Conservation (phyloP, 2,888 invertebrate genomes). For the Sacculina carcini region DNA sequence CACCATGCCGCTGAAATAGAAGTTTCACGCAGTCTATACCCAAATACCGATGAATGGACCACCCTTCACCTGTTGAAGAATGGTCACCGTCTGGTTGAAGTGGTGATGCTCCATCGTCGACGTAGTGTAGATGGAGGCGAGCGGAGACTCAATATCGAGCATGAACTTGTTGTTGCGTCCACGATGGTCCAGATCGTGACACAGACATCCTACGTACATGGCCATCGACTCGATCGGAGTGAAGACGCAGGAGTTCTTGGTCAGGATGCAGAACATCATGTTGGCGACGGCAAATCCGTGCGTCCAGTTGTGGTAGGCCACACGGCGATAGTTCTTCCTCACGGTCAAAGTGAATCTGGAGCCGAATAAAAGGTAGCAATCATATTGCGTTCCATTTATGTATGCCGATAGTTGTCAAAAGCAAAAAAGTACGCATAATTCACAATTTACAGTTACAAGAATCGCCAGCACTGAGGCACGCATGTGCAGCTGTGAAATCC, state of each 20-base stretch:
- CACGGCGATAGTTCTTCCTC: constrained; percentile 52
- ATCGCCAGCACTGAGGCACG: too few relatives aligned
- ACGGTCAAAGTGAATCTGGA: constrained; percentile 49
- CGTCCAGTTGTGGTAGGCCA: constrained; percentile 67
- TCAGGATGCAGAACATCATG: constrained; percentile 47
- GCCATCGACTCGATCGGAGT: constrained; percentile 39
- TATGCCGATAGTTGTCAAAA: too few relatives aligned
- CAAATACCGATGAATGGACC: too few relatives aligned
- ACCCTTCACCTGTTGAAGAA: constrained; percentile 47
- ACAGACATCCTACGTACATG: constrained; percentile 48
- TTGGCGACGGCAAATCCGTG: constrained; percentile 70
- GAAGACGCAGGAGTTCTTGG: constrained; percentile 29
- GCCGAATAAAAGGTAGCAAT: not conserved
- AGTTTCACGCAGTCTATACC: too few relatives aligned
- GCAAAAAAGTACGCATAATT: too few relatives aligned
- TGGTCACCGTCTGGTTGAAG: constrained; percentile 62
- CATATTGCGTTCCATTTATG: not conserved
- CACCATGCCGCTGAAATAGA: too few relatives aligned
- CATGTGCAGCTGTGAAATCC: too few relatives aligned
- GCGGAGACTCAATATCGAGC: constrained; percentile 50
- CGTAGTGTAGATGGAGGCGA: constrained; percentile 58
- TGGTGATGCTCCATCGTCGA: constrained; percentile 69
- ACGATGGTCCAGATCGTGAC: constrained; percentile 62
- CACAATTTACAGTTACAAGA: too few relatives aligned
- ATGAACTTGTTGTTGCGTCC: constrained; percentile 68